Conservation (phyloP, 2,113 vertebrate genomes). For the Poecile atricapillus region DNA sequence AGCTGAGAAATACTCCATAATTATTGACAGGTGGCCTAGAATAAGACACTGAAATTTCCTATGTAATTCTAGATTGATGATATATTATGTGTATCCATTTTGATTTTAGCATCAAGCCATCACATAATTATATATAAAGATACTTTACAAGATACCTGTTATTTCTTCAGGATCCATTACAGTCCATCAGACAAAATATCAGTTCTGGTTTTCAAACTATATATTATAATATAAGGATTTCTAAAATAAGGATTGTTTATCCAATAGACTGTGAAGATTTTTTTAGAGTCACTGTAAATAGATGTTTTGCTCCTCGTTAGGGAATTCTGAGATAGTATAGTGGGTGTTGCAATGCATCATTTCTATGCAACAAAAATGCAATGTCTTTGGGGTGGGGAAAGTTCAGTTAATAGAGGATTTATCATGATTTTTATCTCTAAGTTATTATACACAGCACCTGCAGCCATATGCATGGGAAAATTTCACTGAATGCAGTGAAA, state of each 20-base stretch:
- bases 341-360: background rate
- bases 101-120: slow-evolving; percentile 4
- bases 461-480: background rate
- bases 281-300: background rate
- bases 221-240: background rate
- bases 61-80: background rate
- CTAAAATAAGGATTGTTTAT: background rate
- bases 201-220: background rate
- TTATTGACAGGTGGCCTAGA: slow-evolving; percentile 12
- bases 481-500: background rate
- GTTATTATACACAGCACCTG: background rate
- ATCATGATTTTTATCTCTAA: background rate
- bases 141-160: background rate
- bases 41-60: background rate
- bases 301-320: background rate
- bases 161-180: slow-evolving; percentile 21
- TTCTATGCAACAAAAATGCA: background rate
- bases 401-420: background rate
- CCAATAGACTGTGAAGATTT: background rate
- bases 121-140: slow-evolving; percentile 7
- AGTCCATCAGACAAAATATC: background rate
- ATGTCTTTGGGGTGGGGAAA: background rate
- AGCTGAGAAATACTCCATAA: background rate
- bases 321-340: background rate
- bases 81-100: background rate